Percentiles rank a stretch among this genome's conserved stretches.
These are phyloP conservation scores for Cetoscarus ocellatus DNA, from an alignment of 2,797 vertebrate species.

Conservation along the genomic window DNA sequence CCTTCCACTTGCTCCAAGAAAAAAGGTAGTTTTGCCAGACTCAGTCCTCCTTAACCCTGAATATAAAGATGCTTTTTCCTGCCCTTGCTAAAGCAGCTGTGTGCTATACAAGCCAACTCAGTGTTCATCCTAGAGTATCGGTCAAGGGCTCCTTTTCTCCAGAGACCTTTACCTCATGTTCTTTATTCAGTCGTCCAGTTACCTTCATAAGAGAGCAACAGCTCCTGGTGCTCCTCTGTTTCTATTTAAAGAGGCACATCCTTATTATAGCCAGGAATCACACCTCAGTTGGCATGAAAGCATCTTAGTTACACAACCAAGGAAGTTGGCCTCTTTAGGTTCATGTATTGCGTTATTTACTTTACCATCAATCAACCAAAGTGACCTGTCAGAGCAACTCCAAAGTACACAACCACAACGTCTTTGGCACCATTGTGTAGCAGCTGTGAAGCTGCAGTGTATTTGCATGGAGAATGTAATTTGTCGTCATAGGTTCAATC, in stretches of 20 bases:
- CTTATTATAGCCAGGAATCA: slow-evolving; percentile 59
- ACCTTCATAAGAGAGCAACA: slow-evolving; percentile 20
- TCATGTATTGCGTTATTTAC: neutral
- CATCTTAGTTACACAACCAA: slow-evolving; percentile 34
- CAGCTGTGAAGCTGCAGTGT: neutral
- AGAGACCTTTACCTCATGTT: too few relatives aligned
- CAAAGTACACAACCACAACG: neutral
- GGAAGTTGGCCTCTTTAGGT: slow-evolving; percentile 42
- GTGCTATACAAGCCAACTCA: neutral
- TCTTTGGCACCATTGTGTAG: neutral
- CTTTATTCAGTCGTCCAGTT: neutral
- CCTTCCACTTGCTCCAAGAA: slow-evolving; percentile 98
- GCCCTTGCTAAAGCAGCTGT: neutral
- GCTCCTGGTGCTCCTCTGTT: slow-evolving; percentile 6
- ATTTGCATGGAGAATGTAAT: neutral
- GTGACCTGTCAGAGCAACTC: neutral
- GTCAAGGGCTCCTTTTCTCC: neutral
- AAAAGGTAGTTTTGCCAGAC: slow-evolving; percentile 87
- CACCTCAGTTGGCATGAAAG: slow-evolving; percentile 38
- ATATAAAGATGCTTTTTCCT: neutral
- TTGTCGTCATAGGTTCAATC: neutral
- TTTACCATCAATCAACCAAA: neutral
- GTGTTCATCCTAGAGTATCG: slow-evolving; percentile 10
- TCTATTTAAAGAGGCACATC: slow-evolving; percentile 47
- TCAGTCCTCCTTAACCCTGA: neutral